Base-by-base conservation (phyloP, 2,888 invertebrate species). In the Cloeon dipterum region DNA sequence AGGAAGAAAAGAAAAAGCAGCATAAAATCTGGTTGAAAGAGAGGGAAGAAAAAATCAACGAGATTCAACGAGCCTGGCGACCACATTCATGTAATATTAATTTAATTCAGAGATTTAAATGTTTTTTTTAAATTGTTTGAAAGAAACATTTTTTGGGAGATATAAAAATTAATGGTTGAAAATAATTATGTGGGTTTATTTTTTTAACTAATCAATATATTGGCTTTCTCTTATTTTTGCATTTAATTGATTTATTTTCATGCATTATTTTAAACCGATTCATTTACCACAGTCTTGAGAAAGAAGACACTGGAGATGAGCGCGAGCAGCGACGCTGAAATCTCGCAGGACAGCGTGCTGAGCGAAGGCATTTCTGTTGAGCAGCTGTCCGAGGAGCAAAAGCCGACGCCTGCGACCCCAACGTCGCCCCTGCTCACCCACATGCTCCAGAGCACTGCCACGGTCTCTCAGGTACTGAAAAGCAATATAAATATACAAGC, bases 341-440 rank as follows among this genome's bases (percentile, higher is more conserved):
- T 42, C 25, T 34, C 40, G 2, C 29, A 41, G 13, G 43, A 44
- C 36, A 45, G 45, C 26, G 43, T 43, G 3, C 35, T 43, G n/a
- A 43, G 37, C 37, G 45, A 44, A 21, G 39, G 40, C 4, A 36
- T 45, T 11, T 42, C 42, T 25, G 41, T 43, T 19, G 46, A 46
- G n/a, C n/a, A n/a, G n/a, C n/a, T n/a, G n/a, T n/a, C n/a, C 53
- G 54, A 42, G 55, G 37, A 39, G 18, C 20, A 16, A 18, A 40
- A 39, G 18, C 34, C 37, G 10, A 41, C 44, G n/a, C 37, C 41
- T 16, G 46, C 44, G 3, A 46, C 49, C 39, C 52, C 49, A 43
- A 57, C 50, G 8, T 59, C 66, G 5, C 85, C 85, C 0, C 57
- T 88, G 32, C 60, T 88, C 34, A 83, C 86, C 7, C 83, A 83